Base-by-base conservation (phyloP, 2,113 vertebrate genomes). In the Zapus hudsonius region DNA sequence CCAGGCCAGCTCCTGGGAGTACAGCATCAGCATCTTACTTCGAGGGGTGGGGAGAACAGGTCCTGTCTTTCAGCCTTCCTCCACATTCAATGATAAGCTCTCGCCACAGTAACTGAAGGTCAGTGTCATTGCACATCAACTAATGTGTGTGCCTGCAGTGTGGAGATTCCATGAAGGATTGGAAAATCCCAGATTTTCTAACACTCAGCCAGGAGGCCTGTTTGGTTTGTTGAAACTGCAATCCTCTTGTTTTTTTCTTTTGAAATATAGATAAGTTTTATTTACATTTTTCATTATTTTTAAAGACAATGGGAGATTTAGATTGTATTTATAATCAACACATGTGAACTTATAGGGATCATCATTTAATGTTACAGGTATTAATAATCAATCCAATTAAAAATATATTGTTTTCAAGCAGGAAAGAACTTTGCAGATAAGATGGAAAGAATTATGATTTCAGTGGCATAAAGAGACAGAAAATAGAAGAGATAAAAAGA, bases 1-100 rank as follows among this genome's bases (percentile, higher is more conserved):
- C 3, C 23, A 73, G 67, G 25, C 9, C 4, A 29, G 44, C 2
- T 5, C 8, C 10, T 19, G 11, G 5, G 0, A 15, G 3, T 7
- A 5, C 6, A 59, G 6, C 23, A 6, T 27, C 15, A 13, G 16
- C 27, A 31, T 83, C 75, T 79, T 3, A 27, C 20, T 85, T 42
- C 40, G 4, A 17, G 10, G 25, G 5, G 17, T 4, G n/a, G n/a
- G 63, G n/a, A n/a, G 67, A 33, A 0, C 3, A 5, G 70, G n/a
- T 57, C 27, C 9, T 22, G 2, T 3, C 3, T 19, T 36, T 2
- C 25, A 44, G 40, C 22, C 61, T 89, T 79, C 5, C 20, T 55
- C n/a, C 10, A 57, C 78, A 11, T 23, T 52, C 23, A 72, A 64
- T 57, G 61, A 63, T 12, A 52, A 70, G 23, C 1, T 66, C 86